A percentile compares a stretch with the other conserved stretches of the same genome.
phyloP scores from a whole-genome alignment of 1,140 invertebrate species.

The Euura lappo region DNA sequence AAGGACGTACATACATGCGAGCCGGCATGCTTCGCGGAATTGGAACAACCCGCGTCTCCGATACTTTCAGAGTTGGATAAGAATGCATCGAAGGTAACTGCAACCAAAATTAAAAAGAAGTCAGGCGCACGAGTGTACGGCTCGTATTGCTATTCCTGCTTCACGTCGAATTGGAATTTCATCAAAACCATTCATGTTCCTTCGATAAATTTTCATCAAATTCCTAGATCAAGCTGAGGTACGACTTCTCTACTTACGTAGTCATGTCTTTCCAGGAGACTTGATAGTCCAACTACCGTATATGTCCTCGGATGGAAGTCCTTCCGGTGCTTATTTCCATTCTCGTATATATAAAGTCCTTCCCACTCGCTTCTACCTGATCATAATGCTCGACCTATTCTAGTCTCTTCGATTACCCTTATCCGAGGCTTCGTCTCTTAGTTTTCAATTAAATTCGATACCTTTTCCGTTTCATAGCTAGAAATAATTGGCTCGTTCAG shows the following conservation, averaged over 20 bases:
- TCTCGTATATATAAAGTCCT: too few species aligned
- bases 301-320: not conserved
- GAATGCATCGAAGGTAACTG: not conserved
- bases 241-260: not conserved
- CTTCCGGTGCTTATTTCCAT: not conserved
- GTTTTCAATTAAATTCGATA: not conserved
- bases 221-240: not conserved
- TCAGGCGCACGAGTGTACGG: too few species aligned
- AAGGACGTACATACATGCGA: not conserved
- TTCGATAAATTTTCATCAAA: not conserved
- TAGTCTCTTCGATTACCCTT: not conserved
- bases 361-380: too few species aligned
- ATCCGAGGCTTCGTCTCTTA: too few species aligned
- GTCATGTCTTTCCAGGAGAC: not conserved
- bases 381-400: not conserved
- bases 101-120: not conserved
- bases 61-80: not conserved
- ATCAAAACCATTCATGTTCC: not conserved
- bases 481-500: not conserved
- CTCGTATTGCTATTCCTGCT: too few species aligned
- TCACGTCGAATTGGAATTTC: not conserved
- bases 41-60: not conserved
- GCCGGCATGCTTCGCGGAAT: not conserved
- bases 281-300: not conserved
- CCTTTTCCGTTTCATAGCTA: not conserved